phyloP scores from a whole-genome alignment of 1,140 invertebrate species.

The Asobara japonica region DNA sequence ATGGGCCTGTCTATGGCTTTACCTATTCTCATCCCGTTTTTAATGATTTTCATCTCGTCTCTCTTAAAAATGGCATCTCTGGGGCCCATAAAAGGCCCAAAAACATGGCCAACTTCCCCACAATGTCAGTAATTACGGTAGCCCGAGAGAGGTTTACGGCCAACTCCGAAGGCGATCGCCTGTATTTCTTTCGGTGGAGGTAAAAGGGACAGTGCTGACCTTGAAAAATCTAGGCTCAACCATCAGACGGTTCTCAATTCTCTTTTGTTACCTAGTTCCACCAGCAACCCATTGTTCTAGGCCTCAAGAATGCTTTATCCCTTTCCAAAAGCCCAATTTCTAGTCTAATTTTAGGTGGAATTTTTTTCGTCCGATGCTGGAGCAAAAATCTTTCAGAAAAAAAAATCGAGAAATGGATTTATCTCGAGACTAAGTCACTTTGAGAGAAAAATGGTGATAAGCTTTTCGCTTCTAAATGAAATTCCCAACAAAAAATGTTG shows the following conservation, averaged over 20 bases:
- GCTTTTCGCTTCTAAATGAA: too few relatives aligned
- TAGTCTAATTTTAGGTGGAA: too few relatives aligned
- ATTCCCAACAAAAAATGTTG: too few relatives aligned
- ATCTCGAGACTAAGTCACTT: too few relatives aligned
- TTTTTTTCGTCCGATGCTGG: too few relatives aligned
- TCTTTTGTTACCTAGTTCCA: background rate
- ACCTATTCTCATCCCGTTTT: background rate
- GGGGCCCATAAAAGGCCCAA: background rate
- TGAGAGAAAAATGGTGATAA: too few relatives aligned
- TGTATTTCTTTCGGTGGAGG: slow-evolving; percentile 31
- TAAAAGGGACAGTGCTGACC: slow-evolving; percentile 35
- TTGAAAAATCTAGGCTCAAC: slow-evolving; percentile 34
- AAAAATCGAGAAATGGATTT: too few relatives aligned
- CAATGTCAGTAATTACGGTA: slow-evolving; percentile 6
- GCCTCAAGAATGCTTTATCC: too few relatives aligned
- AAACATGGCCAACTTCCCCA: background rate
- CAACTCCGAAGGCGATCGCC: slow-evolving; percentile 21
- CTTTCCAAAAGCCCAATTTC: too few relatives aligned
- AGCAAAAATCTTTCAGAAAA: too few relatives aligned
- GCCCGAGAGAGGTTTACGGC: slow-evolving; percentile 7
- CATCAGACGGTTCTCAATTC: slow-evolving; percentile 34
- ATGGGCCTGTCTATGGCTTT: too few relatives aligned
- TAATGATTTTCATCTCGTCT: background rate
- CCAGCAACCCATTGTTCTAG: slow-evolving; percentile 19
- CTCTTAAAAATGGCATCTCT: background rate